Evolutionary conservation across 2,113 vertebrate genomes (phyloP).

Genomic region (Campylorhamphus procurvoides): DNA sequence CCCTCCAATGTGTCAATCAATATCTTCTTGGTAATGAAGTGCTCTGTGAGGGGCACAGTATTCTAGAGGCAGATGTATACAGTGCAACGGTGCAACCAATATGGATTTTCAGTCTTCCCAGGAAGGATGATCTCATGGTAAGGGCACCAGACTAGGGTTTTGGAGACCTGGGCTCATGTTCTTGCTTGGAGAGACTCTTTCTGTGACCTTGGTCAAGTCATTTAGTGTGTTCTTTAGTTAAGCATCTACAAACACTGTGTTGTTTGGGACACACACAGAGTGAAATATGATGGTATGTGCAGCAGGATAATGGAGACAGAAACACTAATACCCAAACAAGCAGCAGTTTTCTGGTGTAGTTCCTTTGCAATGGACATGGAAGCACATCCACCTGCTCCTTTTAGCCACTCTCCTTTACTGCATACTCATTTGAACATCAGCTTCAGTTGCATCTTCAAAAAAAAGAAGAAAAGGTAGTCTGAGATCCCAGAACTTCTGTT

Average conservation of each 20-base stretch:
- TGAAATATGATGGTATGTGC: not conserved
- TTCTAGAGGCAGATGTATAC: constrained; percentile 29
- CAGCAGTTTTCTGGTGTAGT: rapidly evolving
- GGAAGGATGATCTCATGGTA: constrained; percentile 15
- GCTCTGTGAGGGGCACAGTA: constrained; percentile 3
- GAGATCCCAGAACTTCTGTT: not conserved
- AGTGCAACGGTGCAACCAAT: not conserved
- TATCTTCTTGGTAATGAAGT: constrained; percentile 64
- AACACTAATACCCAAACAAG: not conserved
- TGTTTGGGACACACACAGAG: not conserved
- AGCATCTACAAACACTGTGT: not conserved
- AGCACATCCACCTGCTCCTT: rapidly evolving
- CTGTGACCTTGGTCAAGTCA: not conserved
- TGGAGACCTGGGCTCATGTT: not conserved
- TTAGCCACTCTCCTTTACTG: not conserved
- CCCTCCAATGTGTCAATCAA: constrained; percentile 66
- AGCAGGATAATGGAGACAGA: not conserved
- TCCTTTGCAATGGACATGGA: rapidly evolving
- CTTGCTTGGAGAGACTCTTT: not conserved
- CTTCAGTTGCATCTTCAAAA: not conserved
- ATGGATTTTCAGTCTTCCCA: constrained; percentile 47
- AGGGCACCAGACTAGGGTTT: not conserved
- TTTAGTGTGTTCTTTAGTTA: not conserved
- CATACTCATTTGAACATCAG: not conserved
- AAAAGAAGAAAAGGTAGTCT: not conserved